Base-by-base conservation (phyloP, 23 tunicate genomes). In the Ciona savignyi region DNA sequence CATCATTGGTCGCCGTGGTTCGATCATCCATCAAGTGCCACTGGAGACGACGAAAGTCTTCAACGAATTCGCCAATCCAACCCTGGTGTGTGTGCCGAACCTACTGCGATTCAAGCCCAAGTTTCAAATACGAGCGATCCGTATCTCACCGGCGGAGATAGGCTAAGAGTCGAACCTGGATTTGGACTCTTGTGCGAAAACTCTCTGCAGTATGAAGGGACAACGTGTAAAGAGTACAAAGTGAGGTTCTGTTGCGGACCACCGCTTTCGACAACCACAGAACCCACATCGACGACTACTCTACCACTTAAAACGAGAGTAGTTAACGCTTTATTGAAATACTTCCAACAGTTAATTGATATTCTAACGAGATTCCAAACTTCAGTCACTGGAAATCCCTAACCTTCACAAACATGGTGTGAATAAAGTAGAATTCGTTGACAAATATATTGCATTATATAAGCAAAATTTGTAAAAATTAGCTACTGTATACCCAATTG, bases 71-170 rank as follows among this genome's bases (percentile, higher is more conserved):
- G 56, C 9, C 56, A 42, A 42, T 6, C 11, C 56, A 42, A 42
- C 56, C 56, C 56, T 9, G 56, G 56, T 42, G 9, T 42, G 15
- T 42, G 56, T 42, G 9, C 56, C 11, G 15, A 42, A 9, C 81
- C 81, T 1, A 76, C 69, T 32, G 80, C 80, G 25, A 76, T 76
- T 1, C 34, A 76, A 76, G 80, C 71, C 4, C 80, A 65, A 26
- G 26, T 63, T n/a, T 33, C 70, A 23, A 32, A 33, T 23, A 30
- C 71, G 2, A 32, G 71, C 30, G 34, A 33, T 3, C 80, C 80
- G 27, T 76, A 76, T 35, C 60, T 65, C 33, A 64, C 23, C 15
- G 71, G 71, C 4, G 80, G 80, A 3, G 34, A 76, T 27, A 30
- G 60, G 25, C 63, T 76, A 3, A 51, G 60, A 2, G 63, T 76